phyloP scores from a whole-genome alignment of 2,113 vertebrate genomes.

The Dipodomys merriami region DNA sequence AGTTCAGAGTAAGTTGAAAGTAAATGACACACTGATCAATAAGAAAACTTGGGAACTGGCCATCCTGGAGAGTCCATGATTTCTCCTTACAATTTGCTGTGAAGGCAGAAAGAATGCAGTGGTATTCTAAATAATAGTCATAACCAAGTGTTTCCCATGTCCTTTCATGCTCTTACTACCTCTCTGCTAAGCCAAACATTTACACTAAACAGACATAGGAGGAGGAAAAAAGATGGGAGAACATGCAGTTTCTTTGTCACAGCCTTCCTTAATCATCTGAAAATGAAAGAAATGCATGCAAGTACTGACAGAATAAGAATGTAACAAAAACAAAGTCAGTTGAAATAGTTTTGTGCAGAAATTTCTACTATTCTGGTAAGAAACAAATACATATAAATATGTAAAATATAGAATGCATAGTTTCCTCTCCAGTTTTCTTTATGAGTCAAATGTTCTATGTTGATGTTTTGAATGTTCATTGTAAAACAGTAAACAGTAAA shows the following conservation, averaged over 20 bases:
- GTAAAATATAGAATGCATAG: neutral
- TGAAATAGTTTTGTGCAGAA: neutral
- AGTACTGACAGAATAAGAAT: neutral
- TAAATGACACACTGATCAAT: neutral
- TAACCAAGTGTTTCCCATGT: neutral
- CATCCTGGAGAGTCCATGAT: neutral
- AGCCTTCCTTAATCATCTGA: neutral
- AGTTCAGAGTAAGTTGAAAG: neutral
- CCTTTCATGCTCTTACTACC: neutral
- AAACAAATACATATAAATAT: neutral
- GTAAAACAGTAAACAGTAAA: neutral
- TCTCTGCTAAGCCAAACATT: neutral
- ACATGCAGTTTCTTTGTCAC: neutral
- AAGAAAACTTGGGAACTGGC: neutral
- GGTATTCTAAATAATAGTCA: neutral
- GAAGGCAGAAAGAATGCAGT: neutral
- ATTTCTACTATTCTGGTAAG: neutral
- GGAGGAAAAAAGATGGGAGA: neutral
- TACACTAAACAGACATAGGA: neutral
- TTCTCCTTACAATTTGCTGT: neutral
- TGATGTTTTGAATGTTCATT: neutral
- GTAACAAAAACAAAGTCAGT: neutral
- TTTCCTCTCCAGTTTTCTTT: neutral
- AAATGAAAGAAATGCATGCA: neutral
- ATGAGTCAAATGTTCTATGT: neutral